A percentile compares a stretch with the other conserved stretches of the same genome.
Evolutionary conservation across 2,113 vertebrate genomes (phyloP).

Genomic region (Monopterus albus): DNA sequence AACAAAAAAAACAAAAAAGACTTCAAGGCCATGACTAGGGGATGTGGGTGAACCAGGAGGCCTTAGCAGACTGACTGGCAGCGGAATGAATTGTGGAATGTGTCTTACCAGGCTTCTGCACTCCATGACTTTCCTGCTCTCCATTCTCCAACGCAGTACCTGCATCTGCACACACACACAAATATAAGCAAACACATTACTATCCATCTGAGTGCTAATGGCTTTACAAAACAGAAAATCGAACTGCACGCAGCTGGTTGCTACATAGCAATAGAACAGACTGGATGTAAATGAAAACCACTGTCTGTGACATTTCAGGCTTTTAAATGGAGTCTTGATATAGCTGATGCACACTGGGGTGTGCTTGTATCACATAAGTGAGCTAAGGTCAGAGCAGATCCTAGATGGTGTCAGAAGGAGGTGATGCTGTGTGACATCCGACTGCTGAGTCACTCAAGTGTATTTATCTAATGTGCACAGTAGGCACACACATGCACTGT

Average conservation of each 20-base stretch:
- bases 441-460: conserved; percentile 25
- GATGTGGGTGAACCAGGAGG: conserved; percentile 14
- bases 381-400: neutral
- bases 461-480: neutral
- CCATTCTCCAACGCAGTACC: conserved; percentile 87
- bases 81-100: conserved; percentile 45
- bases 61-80: conserved; percentile 1
- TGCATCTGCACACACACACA: conserved; percentile 71
- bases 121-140: conserved; percentile 83
- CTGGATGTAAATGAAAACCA: conserved; percentile 1
- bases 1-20: conserved; percentile 24
- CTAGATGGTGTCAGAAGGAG: too few species aligned
- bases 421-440: conserved; percentile 22
- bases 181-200: conserved; percentile 58
- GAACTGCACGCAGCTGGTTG: neutral
- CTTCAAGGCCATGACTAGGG: conserved; percentile 1
- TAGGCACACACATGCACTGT: neutral
- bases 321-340: conserved; percentile 6
- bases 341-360: neutral
- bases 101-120: conserved; percentile 82
- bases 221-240: conserved; percentile 11
- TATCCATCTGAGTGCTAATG: conserved; percentile 11
- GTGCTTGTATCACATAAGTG: conserved; percentile 4
- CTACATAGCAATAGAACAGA: neutral
- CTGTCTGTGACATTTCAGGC: conserved; percentile 1